Conservation (phyloP, 1,140 invertebrate genomes). For the Gryon sp. region DNA sequence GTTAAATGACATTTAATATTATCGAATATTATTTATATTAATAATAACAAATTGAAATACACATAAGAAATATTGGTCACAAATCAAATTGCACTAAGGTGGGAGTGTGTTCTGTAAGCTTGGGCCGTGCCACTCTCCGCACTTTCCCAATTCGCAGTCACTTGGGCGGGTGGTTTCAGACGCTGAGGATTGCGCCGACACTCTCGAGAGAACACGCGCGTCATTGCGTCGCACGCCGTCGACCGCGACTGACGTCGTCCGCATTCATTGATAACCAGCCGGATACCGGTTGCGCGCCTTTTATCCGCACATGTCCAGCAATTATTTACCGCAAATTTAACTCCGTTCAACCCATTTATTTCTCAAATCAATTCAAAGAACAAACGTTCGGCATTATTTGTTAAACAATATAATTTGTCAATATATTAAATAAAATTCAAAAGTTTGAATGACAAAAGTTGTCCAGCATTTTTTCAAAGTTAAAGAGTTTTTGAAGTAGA, state of each 20-base stretch:
- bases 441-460: too few species aligned
- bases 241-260: constrained; percentile 74
- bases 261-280: constrained; percentile 23
- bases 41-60: too few species aligned
- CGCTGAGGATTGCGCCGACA: constrained; percentile 68
- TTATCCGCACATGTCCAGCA: constrained; percentile 4
- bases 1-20: too few species aligned
- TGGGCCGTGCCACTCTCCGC: constrained; percentile 47
- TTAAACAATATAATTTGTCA: neutral
- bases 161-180: constrained; percentile 67
- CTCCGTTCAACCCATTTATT: neutral
- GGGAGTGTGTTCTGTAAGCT: constrained; percentile 51
- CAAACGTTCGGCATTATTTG: neutral
- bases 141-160: constrained; percentile 47
- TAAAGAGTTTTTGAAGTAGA: too few species aligned
- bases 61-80: constrained; percentile 2
- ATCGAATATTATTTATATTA: too few species aligned
- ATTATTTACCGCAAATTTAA: neutral
- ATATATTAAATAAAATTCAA: too few species aligned
- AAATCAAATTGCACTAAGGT: constrained; percentile 20
- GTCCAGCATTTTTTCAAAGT: too few species aligned
- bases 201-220: constrained; percentile 62
- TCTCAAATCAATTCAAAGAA: neutral
- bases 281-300: constrained; percentile 29
- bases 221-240: constrained; percentile 78